phyloP scores from a whole-genome alignment of 2,888 invertebrate species.

The Lysandra bellargus region DNA sequence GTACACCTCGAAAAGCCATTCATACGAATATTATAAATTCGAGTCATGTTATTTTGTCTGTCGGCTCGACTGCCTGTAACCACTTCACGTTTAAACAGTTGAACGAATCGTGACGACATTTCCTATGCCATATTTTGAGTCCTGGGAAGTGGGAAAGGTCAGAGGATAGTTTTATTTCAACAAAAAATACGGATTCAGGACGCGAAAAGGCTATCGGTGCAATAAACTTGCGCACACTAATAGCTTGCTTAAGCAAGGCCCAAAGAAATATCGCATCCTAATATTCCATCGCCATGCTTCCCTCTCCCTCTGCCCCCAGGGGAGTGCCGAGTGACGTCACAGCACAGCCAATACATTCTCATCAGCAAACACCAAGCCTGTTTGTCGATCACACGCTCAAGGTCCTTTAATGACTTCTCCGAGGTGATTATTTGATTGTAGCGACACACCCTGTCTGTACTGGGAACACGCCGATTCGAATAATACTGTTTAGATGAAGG shows the following conservation, averaged over 20 bases:
- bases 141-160: too few species aligned
- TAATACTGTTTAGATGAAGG: background rate
- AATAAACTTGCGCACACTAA: too few species aligned
- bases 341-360: conserved; percentile 17
- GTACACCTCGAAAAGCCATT: too few species aligned
- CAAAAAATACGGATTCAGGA: too few species aligned
- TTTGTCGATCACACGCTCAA: conserved; percentile 12
- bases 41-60: too few species aligned
- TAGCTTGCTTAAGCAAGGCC: background rate
- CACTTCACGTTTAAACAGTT: too few species aligned
- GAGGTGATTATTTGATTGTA: background rate
- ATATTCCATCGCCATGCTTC: background rate
- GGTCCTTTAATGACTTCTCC: conserved; percentile 18
- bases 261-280: background rate
- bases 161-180: too few species aligned
- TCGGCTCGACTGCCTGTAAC: too few species aligned
- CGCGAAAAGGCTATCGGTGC: too few species aligned
- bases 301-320: background rate
- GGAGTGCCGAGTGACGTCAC: conserved; percentile 2
- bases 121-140: too few species aligned
- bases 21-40: too few species aligned
- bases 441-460: conserved; percentile 5
- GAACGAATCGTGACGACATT: too few species aligned
- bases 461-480: background rate
- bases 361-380: background rate